Conservation (phyloP, 1,140 invertebrate species). For the Teleogryllus occipitalis region DNA sequence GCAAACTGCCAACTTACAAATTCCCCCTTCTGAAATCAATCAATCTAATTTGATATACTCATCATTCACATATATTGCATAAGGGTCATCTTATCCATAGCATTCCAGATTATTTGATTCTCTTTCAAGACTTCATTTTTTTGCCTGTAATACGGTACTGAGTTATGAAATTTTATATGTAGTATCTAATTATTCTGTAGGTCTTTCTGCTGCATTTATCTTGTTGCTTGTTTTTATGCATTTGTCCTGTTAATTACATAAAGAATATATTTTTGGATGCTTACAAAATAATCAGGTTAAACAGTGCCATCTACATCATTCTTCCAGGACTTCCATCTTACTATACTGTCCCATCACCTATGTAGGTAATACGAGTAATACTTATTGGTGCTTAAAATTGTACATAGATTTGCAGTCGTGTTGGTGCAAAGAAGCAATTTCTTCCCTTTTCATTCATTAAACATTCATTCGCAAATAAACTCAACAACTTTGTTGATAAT, state of each 20-base stretch:
- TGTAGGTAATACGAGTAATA: neutral
- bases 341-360: conserved; percentile 7
- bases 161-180: neutral
- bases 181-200: conserved; percentile 1
- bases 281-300: neutral
- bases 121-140: neutral
- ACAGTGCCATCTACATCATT: conserved; percentile 14
- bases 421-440: neutral
- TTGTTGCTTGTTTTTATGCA: neutral
- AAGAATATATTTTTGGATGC: conserved; percentile 5
- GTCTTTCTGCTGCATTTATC: neutral
- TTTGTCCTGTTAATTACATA: neutral
- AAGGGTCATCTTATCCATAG: neutral
- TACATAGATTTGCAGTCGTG: conserved; percentile 9
- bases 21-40: neutral
- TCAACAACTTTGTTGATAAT: neutral
- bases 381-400: conserved; percentile 14
- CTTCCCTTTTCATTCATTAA: neutral
- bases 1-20: neutral
- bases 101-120: neutral
- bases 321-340: conserved; percentile 13
- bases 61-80: neutral
- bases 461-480: neutral
- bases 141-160: neutral
- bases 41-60: neutral